A percentile compares a stretch with the other conserved stretches of the same genome.
Conservation (phyloP, 1,140 invertebrate species). For the Drosophila bipectinata region DNA sequence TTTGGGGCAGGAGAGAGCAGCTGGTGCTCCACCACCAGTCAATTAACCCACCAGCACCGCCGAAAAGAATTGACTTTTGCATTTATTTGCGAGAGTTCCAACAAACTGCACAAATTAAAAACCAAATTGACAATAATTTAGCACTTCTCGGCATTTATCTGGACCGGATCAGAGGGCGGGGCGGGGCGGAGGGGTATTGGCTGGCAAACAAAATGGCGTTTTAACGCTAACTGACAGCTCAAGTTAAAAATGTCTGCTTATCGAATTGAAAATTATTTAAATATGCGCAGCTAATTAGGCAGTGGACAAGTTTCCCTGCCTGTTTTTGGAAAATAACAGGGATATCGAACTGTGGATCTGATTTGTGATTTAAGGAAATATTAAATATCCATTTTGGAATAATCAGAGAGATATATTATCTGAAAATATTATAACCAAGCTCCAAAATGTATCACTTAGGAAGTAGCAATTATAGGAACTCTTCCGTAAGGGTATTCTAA, state of each 20-base stretch:
- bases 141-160: constrained; percentile 73
- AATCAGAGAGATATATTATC: too few species aligned
- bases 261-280: constrained; percentile 83
- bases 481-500: constrained; percentile 7
- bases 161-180: background rate
- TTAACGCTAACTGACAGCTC: constrained; percentile 81
- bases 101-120: constrained; percentile 79
- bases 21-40: constrained; percentile 55
- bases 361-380: background rate
- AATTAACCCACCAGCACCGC: constrained; percentile 52
- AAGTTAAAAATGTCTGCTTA: constrained; percentile 83
- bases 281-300: constrained; percentile 82
- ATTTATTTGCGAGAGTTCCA: constrained; percentile 71
- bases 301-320: constrained; percentile 68
- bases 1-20: background rate
- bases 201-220: constrained; percentile 77
- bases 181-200: constrained; percentile 5
- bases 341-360: constrained; percentile 1
- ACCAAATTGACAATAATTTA: constrained; percentile 79
- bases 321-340: background rate
- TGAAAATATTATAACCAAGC: too few species aligned
- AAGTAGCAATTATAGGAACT: too few species aligned
- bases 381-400: too few species aligned
- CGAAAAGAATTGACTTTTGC: constrained; percentile 65
- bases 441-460: too few species aligned